Base-by-base conservation (phyloP, 2,888 invertebrate species). In the Phaonia tiefii region DNA sequence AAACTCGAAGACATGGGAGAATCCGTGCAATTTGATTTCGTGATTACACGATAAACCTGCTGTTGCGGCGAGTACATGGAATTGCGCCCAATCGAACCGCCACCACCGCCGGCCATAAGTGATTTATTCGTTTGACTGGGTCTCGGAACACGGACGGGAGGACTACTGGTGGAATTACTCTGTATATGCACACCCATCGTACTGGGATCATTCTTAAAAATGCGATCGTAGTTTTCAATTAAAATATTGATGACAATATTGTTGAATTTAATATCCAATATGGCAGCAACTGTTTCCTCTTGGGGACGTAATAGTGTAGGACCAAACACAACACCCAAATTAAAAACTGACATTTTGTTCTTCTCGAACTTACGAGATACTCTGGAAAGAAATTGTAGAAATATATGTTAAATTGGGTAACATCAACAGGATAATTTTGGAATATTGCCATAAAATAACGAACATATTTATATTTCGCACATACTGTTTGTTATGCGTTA, bases 191-290 rank as follows among this genome's bases (percentile, higher is more conserved):
- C 80, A 54, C 84, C 80, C 25, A 87, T 78, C 54, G 86, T 85
- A 75, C 89, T 89, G 25, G 91, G 90, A 79, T 89, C 86, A 75
- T 87, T 89, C 86, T 93, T 93, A 87, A 94, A 94, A 86, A 95
- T 94, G 90, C 93, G 93, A 75, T 96, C 95, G 89, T 94, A 96
- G 91, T 97, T 96, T 86, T 97, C 96, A 80, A 99, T 96, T 83
- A 99, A 93, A 89, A 99, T 97, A 92, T 99, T 99, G 74, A 99
- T 98, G 84, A 99, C 97, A 88, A 99, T 97, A 92, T 99, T 99
- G 92, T 98, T 98, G 93, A 99, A 99, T 92, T 99, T 99, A 86
- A 99, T 96, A 91, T 99, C 98, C 93, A 99, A 96, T 88, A 99
- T 99, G 88, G 98, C 97, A 77, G 99, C 98, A 79, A 99, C 97